Conservation (phyloP, 2,888 invertebrate genomes). For the Patella ulyssiponensis region DNA sequence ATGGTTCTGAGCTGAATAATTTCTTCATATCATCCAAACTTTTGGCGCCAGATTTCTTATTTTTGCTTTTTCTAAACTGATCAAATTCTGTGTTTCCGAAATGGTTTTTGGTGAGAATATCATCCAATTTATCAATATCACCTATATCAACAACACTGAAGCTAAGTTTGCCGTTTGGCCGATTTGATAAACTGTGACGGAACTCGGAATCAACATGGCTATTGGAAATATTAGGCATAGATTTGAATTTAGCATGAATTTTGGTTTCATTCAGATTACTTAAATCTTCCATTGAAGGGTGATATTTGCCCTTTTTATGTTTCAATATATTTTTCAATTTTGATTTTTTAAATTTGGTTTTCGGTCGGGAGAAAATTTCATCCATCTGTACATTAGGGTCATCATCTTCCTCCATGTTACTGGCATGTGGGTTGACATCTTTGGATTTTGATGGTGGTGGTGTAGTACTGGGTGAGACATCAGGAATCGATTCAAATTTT, state of each 20-base stretch:
- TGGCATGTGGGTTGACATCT: background rate
- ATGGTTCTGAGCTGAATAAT: background rate
- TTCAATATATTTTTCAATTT: conserved; percentile 44
- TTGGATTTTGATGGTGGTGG: background rate
- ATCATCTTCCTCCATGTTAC: background rate
- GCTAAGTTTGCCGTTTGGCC: background rate
- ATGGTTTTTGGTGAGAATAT: background rate
- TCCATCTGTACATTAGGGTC: background rate
- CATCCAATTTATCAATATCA: background rate
- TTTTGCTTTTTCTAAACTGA: background rate
- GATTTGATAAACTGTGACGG: background rate
- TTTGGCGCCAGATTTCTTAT: conserved; percentile 3
- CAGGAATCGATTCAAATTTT: background rate
- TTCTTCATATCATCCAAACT: background rate
- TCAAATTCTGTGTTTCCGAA: background rate
- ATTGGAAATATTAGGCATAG: conserved; percentile 30
- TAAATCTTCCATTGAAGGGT: conserved; percentile 35
- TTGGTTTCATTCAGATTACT: conserved; percentile 44
- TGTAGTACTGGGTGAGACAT: background rate
- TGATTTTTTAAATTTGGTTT: conserved; percentile 39
- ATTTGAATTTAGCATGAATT: conserved; percentile 47
- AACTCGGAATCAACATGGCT: background rate
- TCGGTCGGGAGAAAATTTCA: background rate
- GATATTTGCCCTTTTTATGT: conserved; percentile 45
- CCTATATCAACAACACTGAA: background rate